Evolutionary conservation across 2,888 invertebrate species (phyloP), one percentile per base, ranked within the genome.

Genomic region (Siphlonurus alternatus): DNA sequence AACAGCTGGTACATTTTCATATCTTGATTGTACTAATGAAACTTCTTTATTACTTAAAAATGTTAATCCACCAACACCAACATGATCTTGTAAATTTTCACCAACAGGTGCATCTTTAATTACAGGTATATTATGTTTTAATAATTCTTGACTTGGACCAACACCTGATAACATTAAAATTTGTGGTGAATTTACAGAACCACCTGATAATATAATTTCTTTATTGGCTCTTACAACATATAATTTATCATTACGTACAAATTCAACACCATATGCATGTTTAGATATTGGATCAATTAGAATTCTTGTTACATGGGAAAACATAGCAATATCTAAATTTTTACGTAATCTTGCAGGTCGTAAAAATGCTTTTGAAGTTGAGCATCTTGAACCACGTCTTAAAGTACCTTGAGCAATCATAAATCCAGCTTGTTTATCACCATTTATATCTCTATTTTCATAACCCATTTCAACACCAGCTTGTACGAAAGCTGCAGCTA

Each of bases 141-240:
- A 76, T 65, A 92, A 72, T 70, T 91, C 67, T 23, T 68, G 65
- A 22, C 53, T 66, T 7, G 70, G 70, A n/a, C 70, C 70, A n/a
- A 77, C 70, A 0, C 96, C 98, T 7, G 93, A 93, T 0, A 98
- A 75, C 93, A 97, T 93, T 53, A 98, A 76, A 1, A 98, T 72
- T 73, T 99, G 97, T 0, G 98, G 93, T 0, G 95, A 89, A 73
- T 95, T 96, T 0, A 99, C 82, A 0, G 96, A 83, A 0, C 98
- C 98, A 0, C 88, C 93, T 1, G 92, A 90, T 1, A 98, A 73
- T 61, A 98, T 88, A 0, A 98, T 88, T 74, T 94, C 94, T 73
- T 88, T 92, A 38, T 81, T 81, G 0, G 93, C 91, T 65, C 86
- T 77, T 1, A 92, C 83, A 61, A 87, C 80, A 70, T 86, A 83